phyloP scores from a whole-genome alignment of 2,113 vertebrate genomes.

The Hemicordylus capensis region DNA sequence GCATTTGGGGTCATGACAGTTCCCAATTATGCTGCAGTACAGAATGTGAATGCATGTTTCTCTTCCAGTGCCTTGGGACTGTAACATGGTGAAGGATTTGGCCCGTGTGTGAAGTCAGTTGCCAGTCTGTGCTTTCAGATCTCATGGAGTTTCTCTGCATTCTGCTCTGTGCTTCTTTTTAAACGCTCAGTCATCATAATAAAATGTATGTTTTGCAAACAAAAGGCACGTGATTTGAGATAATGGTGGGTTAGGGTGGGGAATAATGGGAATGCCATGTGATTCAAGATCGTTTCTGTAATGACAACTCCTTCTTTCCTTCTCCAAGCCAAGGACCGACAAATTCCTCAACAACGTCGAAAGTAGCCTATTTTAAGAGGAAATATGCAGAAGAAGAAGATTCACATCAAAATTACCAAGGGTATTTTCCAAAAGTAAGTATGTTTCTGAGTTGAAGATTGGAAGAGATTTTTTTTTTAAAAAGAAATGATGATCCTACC shows the following conservation, averaged over 20 bases:
- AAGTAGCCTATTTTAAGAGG: constrained; percentile 99
- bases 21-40: too few relatives aligned
- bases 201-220: background rate
- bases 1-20: too few relatives aligned
- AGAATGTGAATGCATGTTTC: background rate
- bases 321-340: constrained; percentile 72
- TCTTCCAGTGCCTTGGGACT: background rate
- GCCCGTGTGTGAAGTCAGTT: background rate
- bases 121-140: background rate
- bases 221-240: too few relatives aligned
- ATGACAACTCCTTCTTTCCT: constrained; percentile 37
- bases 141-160: background rate
- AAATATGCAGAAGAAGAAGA: constrained; percentile 99
- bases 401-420: constrained; percentile 91
- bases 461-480: background rate
- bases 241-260: too few relatives aligned
- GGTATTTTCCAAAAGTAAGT: constrained; percentile 96
- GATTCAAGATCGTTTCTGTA: background rate
- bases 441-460: background rate
- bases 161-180: background rate
- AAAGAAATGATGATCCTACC: too few relatives aligned
- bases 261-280: too few relatives aligned
- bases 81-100: too few relatives aligned
- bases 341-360: constrained; percentile 94
- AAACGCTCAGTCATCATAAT: background rate